These are phyloP conservation scores for Aviceda cuculoides DNA, from an alignment of 2,797 vertebrate species.

Conservation along the genomic window DNA sequence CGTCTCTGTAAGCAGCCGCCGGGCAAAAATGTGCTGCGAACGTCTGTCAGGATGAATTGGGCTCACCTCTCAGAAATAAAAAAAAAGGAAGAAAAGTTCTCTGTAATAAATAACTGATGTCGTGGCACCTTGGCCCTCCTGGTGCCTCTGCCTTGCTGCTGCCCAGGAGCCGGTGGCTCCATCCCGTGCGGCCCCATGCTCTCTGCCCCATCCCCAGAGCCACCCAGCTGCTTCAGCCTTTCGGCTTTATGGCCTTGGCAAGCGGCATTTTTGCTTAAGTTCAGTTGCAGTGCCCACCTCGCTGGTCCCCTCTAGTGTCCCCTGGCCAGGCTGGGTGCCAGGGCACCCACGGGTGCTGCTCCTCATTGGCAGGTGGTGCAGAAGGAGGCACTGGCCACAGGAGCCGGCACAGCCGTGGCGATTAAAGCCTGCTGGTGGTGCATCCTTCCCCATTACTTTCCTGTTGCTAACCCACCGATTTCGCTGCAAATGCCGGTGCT, in stretches of 20 bases:
- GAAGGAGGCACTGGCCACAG: not conserved
- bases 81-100: not conserved
- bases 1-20: not conserved
- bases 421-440: not conserved
- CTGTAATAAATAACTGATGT: not conserved
- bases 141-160: not conserved
- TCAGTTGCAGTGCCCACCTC: not conserved
- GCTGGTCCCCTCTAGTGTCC: not conserved
- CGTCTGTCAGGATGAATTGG: constrained; percentile 14
- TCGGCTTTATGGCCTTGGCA: not conserved
- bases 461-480: not conserved
- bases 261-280: rapidly evolving
- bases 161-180: rapidly evolving
- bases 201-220: not conserved
- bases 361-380: rapidly evolving
- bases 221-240: not conserved
- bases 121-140: not conserved
- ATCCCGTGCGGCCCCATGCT: not conserved
- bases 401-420: rapidly evolving
- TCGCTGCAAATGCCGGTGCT: not conserved
- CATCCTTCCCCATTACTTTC: not conserved
- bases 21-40: not conserved
- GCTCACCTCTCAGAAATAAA: not conserved
- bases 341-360: not conserved
- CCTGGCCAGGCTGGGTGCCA: not conserved